Conservation (phyloP, 2,797 vertebrate genomes). For the Premnoplex brunnescens region DNA sequence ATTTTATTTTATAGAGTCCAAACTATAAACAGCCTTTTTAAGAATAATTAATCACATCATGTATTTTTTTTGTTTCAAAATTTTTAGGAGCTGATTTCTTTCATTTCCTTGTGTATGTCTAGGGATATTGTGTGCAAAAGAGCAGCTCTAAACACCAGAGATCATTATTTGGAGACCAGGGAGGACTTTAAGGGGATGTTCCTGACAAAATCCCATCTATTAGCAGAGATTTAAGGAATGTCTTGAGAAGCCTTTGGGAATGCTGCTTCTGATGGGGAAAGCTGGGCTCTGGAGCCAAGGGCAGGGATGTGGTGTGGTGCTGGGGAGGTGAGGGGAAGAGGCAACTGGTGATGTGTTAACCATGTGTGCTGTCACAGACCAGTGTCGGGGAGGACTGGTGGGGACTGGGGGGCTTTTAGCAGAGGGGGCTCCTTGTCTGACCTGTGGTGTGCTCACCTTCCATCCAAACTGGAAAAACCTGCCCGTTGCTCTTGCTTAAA, state of each 20-base stretch:
- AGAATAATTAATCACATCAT: constrained; percentile 69
- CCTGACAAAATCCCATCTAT: constrained; percentile 52
- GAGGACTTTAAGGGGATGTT: constrained; percentile 46
- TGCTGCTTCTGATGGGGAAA: not conserved
- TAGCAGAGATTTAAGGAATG: constrained; percentile 47
- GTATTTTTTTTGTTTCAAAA: constrained; percentile 45
- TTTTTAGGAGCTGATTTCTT: not conserved
- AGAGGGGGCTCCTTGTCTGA: not conserved
- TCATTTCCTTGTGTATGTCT: not conserved
- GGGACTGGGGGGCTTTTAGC: not conserved
- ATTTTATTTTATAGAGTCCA: constrained; percentile 69
- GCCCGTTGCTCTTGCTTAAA: not conserved
- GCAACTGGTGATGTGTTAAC: not conserved
- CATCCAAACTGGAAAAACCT: not conserved
- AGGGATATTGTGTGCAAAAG: not conserved
- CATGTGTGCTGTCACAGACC: constrained; percentile 3
- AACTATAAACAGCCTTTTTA: constrained; percentile 66
- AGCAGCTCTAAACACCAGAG: constrained; percentile 37
- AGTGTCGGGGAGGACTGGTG: not conserved
- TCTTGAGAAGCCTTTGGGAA: constrained; percentile 6
- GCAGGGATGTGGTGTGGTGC: not conserved
- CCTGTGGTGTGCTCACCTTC: not conserved
- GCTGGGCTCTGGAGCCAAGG: not conserved
- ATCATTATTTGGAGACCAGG: constrained; percentile 28
- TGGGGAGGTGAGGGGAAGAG: not conserved